A percentile compares a stretch with the other conserved stretches of the same genome.
Conservation (phyloP, 2,113 vertebrate genomes). For the Prionailurus bengalensis region DNA sequence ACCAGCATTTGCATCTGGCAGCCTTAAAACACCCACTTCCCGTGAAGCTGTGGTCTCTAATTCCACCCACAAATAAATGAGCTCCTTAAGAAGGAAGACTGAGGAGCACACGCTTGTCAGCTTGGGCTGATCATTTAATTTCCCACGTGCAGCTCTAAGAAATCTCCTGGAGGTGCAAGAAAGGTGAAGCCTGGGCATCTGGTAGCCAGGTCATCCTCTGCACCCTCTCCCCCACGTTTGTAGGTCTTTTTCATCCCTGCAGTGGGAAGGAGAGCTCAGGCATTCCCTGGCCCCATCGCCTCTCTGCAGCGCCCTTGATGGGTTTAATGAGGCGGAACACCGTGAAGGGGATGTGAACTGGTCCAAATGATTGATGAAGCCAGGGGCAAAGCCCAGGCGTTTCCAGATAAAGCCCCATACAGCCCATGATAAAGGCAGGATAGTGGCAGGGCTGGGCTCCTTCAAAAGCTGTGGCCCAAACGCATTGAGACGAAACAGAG, state of each 20-base stretch:
- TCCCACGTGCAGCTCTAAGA: neutral
- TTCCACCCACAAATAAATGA: neutral
- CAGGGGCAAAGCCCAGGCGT: slow-evolving; percentile 96
- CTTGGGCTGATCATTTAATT: neutral
- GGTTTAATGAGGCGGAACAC: slow-evolving; percentile 95
- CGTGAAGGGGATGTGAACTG: slow-evolving; percentile 94
- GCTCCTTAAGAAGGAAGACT: neutral
- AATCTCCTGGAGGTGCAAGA: neutral
- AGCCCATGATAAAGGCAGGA: slow-evolving; percentile 94
- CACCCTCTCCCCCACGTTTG: slow-evolving; percentile 32
- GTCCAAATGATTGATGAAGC: slow-evolving; percentile 99
- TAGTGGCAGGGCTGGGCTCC: slow-evolving; percentile 94
- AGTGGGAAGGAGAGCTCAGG: slow-evolving; percentile 85
- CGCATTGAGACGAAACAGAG: slow-evolving; percentile 91
- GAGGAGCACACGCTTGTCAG: neutral
- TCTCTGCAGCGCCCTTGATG: slow-evolving; percentile 90
- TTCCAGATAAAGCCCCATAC: slow-evolving; percentile 96
- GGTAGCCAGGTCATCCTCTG: neutral
- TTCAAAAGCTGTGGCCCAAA: slow-evolving; percentile 93
- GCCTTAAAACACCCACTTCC: neutral
- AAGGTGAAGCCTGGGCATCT: neutral
- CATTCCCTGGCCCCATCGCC: slow-evolving; percentile 85
- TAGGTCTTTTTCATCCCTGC: slow-evolving; percentile 45
- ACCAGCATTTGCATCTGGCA: neutral
- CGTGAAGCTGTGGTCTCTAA: slow-evolving; percentile 9